Percentiles rank a stretch among this genome's conserved stretches.
These are phyloP conservation scores for Drosophila pseudoananassae DNA, from an alignment of 1,140 invertebrate species.

Conservation along the genomic window DNA sequence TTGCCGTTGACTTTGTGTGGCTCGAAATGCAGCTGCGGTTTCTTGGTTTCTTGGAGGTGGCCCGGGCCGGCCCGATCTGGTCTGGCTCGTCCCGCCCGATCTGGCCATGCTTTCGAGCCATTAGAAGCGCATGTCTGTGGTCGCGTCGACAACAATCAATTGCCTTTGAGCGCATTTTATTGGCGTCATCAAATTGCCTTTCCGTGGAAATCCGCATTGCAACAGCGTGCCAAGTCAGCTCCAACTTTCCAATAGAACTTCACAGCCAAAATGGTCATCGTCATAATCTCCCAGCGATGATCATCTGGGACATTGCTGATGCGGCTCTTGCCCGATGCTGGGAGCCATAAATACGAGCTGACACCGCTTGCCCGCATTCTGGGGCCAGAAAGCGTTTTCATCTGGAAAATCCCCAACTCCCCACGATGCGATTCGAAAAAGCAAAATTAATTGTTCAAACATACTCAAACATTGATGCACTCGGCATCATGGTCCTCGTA, in stretches of 20 bases:
- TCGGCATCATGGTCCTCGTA: neutral
- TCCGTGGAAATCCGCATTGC: constrained; percentile 67
- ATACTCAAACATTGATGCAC: constrained; percentile 62
- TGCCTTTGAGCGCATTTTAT: constrained; percentile 80
- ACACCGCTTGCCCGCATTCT: constrained; percentile 69
- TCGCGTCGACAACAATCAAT: constrained; percentile 74
- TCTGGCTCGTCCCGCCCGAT: constrained; percentile 4
- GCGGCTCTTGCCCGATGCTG: constrained; percentile 15
- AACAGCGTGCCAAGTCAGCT: constrained; percentile 5
- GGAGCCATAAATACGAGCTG: constrained; percentile 66
- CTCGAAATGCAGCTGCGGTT: constrained; percentile 45
- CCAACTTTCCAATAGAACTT: constrained; percentile 72
- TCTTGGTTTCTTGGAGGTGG: constrained; percentile 42
- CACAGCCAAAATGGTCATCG: constrained; percentile 68
- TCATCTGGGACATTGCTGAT: constrained; percentile 24
- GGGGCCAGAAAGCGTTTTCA: constrained; percentile 32
- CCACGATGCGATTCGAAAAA: constrained; percentile 57
- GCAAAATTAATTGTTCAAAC: constrained; percentile 80
- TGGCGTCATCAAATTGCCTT: constrained; percentile 75
- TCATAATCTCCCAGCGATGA: constrained; percentile 48
- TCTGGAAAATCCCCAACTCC: constrained; percentile 56
- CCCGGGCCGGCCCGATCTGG: constrained; percentile 27
- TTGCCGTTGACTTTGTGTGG: constrained; percentile 33
- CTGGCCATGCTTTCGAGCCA: constrained; percentile 41
- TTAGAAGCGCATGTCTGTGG: constrained; percentile 74